Conservation (phyloP, 2,797 vertebrate species). For the Dromococcyx pavoninus region DNA sequence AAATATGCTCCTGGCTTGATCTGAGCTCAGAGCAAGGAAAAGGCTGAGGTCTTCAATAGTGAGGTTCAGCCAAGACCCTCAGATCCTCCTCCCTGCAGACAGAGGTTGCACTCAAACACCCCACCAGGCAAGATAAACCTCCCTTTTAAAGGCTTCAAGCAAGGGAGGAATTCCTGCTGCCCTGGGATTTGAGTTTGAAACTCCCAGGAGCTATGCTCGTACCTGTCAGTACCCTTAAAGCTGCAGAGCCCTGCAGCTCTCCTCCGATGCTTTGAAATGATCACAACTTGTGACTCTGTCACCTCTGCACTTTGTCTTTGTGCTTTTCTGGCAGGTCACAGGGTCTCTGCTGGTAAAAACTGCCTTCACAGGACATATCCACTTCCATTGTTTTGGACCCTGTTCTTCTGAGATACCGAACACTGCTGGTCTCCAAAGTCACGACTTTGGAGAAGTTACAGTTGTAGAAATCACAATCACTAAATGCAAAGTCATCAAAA, state of each 20-base stretch:
- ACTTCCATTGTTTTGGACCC: not conserved
- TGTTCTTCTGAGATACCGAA: not conserved
- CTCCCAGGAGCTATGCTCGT: not conserved
- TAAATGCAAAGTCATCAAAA: not conserved
- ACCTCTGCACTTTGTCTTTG: not conserved
- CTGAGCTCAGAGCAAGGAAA: not conserved
- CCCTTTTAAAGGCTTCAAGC: not conserved
- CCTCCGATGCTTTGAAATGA: fast-evolving
- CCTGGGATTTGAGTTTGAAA: not conserved
- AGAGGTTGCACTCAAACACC: not conserved
- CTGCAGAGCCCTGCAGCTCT: not conserved
- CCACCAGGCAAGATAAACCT: not conserved
- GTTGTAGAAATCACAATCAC: not conserved
- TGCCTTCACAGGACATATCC: not conserved
- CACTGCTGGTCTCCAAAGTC: not conserved
- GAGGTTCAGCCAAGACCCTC: not conserved
- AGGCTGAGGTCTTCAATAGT: fast-evolving
- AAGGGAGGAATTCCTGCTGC: not conserved
- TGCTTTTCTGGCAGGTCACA: not conserved
- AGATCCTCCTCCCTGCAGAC: not conserved
- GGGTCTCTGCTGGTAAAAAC: not conserved
- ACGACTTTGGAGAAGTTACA: not conserved
- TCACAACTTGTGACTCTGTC: not conserved
- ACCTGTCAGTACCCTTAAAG: not conserved
- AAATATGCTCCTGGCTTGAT: not conserved